These are phyloP conservation scores for Turritopsis dohrnii DNA, from an alignment of 30 jellyfish, hydroid and myxozoan species.

Conservation along the genomic window DNA sequence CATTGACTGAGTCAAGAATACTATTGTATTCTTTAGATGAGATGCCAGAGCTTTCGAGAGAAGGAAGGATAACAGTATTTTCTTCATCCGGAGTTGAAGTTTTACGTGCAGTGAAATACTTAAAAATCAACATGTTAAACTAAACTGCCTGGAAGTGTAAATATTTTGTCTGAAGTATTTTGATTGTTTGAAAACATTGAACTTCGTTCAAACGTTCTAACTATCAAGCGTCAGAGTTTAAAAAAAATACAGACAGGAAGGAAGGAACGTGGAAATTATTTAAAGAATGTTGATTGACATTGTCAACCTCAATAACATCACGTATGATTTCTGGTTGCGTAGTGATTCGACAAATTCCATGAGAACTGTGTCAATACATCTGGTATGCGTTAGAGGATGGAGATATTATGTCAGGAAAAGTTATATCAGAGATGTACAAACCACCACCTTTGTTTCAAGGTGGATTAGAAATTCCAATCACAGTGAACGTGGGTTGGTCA, in stretches of 20 bases:
- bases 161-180: background rate
- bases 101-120: conserved; percentile 13
- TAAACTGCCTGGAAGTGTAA: background rate
- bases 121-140: conserved; percentile 15
- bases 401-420: background rate
- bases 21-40: conserved; percentile 12
- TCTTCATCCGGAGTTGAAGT: conserved; percentile 9
- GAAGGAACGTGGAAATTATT: conserved; percentile 8
- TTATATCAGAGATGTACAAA: conserved; percentile 16
- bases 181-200: background rate
- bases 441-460: conserved; percentile 22
- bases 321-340: background rate
- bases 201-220: no score
- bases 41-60: background rate
- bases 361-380: conserved; percentile 3
- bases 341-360: background rate
- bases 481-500: conserved; percentile 20
- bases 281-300: conserved; percentile 9
- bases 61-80: background rate
- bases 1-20: background rate
- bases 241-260: conserved; percentile 5
- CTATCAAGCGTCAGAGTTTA: background rate
- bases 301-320: conserved; percentile 6
- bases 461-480: conserved; percentile 17
- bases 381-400: conserved; percentile 12